Evolutionary conservation across 2,113 vertebrate genomes (phyloP).

Genomic region (Chlorocebus sabaeus): DNA sequence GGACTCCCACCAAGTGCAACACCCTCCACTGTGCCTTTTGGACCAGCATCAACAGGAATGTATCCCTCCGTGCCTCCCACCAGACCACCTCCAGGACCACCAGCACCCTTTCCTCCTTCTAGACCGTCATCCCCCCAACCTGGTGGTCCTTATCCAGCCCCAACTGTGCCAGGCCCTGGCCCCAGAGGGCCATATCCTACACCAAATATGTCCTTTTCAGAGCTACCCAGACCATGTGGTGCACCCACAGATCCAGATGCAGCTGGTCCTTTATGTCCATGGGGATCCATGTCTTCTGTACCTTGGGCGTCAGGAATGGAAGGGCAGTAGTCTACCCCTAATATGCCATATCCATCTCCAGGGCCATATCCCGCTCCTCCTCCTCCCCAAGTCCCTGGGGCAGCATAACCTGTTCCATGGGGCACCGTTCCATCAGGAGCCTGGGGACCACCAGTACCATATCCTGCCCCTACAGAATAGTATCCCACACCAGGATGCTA

Average conservation of each 20-base stretch:
- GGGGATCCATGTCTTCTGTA: slow-evolving; percentile 85
- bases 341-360: slow-evolving; percentile 85
- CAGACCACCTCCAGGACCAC: slow-evolving; percentile 84
- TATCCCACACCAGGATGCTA: slow-evolving; percentile 87
- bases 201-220: slow-evolving; percentile 86
- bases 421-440: slow-evolving; percentile 86
- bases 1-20: slow-evolving; percentile 83
- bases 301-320: slow-evolving; percentile 86
- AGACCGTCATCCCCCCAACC: slow-evolving; percentile 83
- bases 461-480: slow-evolving; percentile 83
- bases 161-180: slow-evolving; percentile 83
- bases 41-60: slow-evolving; percentile 85
- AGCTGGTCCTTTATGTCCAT: slow-evolving; percentile 83
- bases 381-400: slow-evolving; percentile 84
- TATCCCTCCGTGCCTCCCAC: slow-evolving; percentile 86
- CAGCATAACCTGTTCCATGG: slow-evolving; percentile 84
- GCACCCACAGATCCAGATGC: slow-evolving; percentile 83
- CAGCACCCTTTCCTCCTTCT: slow-evolving; percentile 85
- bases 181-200: slow-evolving; percentile 85
- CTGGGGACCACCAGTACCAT: slow-evolving; percentile 86
- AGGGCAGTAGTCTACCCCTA: slow-evolving; percentile 85
- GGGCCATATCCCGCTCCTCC: slow-evolving; percentile 84
- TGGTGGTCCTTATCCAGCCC: slow-evolving; percentile 82
- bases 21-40: slow-evolving; percentile 83
- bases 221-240: slow-evolving; percentile 85